Evolutionary conservation across 2,113 vertebrate species (phyloP).

Genomic region (Stomatorhinus ivindoensis): DNA sequence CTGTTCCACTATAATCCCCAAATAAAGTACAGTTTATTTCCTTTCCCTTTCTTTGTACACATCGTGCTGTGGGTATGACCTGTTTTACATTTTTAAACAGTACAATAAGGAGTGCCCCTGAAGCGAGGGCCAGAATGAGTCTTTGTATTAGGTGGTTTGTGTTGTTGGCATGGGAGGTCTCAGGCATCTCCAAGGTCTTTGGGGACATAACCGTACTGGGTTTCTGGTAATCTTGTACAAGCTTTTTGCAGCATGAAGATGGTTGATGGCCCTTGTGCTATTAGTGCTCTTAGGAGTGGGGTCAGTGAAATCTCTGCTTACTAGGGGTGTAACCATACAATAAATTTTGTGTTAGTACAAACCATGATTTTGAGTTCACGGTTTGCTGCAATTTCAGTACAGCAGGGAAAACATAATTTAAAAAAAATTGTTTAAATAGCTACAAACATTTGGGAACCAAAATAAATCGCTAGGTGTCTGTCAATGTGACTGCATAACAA

Average conservation of each 20-base stretch:
- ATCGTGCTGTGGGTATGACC: constrained; percentile 4
- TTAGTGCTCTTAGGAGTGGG: background rate
- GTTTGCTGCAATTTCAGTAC: too few species aligned
- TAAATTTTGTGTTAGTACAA: background rate
- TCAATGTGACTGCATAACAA: too few species aligned
- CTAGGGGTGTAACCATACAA: too few species aligned
- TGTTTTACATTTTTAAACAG: constrained; percentile 39
- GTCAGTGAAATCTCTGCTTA: background rate
- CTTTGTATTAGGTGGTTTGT: constrained; percentile 13
- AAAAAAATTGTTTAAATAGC: too few species aligned
- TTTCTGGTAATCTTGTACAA: background rate
- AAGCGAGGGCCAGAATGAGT: constrained; percentile 19
- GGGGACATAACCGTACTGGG: background rate
- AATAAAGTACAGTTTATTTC: constrained; percentile 25
- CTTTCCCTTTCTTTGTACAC: background rate
- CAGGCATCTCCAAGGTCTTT: background rate
- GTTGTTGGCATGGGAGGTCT: constrained; percentile 9
- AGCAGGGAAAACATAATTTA: too few species aligned
- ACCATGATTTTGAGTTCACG: too few species aligned
- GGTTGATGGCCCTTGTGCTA: background rate
- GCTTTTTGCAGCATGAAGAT: background rate
- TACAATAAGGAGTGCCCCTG: constrained; percentile 35
- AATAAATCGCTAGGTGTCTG: too few species aligned
- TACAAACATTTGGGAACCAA: too few species aligned
- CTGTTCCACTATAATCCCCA: constrained; percentile 2